Percentiles rank a stretch among this genome's conserved stretches.
phyloP scores from a whole-genome alignment of 1,140 invertebrate species.

The Subanguina moxae region DNA sequence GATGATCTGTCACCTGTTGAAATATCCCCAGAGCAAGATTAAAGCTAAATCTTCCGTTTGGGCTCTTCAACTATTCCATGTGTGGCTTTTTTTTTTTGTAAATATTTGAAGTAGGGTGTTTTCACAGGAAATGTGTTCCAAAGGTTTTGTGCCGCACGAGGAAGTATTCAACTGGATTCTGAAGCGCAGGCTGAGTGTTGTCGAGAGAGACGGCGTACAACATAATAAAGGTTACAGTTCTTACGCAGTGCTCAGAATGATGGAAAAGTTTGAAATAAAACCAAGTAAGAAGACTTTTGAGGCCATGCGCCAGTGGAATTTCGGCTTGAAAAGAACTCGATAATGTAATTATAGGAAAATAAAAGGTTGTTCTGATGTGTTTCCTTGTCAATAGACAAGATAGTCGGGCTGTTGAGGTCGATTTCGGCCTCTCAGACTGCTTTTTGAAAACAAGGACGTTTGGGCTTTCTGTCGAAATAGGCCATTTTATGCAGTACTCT shows the following conservation, averaged over 20 bases:
- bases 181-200: neutral
- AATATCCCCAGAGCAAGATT: neutral
- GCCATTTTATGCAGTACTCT: no score
- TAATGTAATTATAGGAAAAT: no score
- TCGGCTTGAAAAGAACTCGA: no score
- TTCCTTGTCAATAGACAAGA: no score
- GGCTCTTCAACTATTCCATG: neutral
- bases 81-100: neutral
- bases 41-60: neutral
- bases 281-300: neutral
- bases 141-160: neutral
- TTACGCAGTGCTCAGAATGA: neutral
- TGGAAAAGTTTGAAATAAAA: neutral
- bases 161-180: slow-evolving; percentile 9
- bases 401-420: no score
- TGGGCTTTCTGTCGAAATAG: no score
- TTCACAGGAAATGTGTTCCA: neutral
- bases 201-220: neutral
- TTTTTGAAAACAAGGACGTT: no score
- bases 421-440: no score
- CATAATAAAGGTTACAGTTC: neutral
- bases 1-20: slow-evolving; percentile 29
- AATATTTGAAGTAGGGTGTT: neutral
- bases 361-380: no score
- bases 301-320: no score